Base-by-base conservation (phyloP, 2,888 invertebrate species). In the Ashinkailepas kermadecensis region DNA sequence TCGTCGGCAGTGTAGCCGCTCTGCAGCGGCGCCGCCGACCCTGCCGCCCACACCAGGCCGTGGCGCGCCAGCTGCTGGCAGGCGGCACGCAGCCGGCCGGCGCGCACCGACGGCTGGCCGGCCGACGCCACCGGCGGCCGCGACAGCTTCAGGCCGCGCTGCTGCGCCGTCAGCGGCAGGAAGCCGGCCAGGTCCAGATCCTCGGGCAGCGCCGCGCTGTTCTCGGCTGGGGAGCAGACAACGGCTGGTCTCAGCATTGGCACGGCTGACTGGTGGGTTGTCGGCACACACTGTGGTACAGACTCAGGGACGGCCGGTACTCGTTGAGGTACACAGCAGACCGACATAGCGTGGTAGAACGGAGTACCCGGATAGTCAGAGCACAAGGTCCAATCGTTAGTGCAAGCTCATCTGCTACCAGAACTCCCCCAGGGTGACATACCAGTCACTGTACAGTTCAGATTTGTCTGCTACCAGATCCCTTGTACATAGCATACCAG, bases 131-230 rank as follows among this genome's bases (percentile, higher is more conserved):
- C 39, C 70, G 70, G 70, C 25, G 70, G 39, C 25, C 70, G 70
- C 13, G 70, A 15, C 70, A 70, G 70, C 25, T 39, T 25, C 25
- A 70, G 70, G 39, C 25, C 39, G 25, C 70, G 70, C 70, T 39
- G 70, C 12, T 3, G 7, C 39, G 89, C 85, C 91, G 91, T 1
- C 70, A 95, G 88, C 0, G 94, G 94, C 83, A 93, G 88, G 88
- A 95, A 95, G 39, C 94, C 94, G 86, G 93, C 91, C 81, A 95
- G 88, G 87, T 93, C 93, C 85, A 91, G 91, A 87, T 95, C 95
- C 88, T 95, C 95, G 0, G 92, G 92, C 81, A 95, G 88, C 8
- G 94, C 93, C 70, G 11, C 39, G 25, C 39, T 25, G 39, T 25
- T 39, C 13, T 70, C 70, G 13, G 39, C 70, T 70, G 70, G 7